These are phyloP conservation scores for Miltochrista miniata DNA, from an alignment of 2,888 invertebrate species.

Conservation along the genomic window DNA sequence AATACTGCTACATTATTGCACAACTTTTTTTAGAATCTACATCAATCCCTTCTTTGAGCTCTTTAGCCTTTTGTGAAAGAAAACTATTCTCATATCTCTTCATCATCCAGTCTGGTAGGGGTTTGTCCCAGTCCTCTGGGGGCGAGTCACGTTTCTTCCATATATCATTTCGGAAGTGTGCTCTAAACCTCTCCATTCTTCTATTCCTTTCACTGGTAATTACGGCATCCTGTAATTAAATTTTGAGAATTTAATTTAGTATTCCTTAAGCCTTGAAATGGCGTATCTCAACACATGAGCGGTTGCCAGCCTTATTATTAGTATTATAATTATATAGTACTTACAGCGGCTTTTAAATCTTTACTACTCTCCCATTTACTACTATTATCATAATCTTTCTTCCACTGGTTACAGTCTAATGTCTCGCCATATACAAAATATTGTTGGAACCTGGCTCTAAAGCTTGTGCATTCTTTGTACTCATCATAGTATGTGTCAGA, in stretches of 20 bases:
- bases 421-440: slow-evolving; percentile 91
- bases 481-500: slow-evolving; percentile 92
- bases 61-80: slow-evolving; percentile 85
- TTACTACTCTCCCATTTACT: slow-evolving; percentile 85
- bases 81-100: slow-evolving; percentile 87
- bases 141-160: slow-evolving; percentile 91
- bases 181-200: slow-evolving; percentile 84
- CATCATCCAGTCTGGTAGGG: slow-evolving; percentile 89
- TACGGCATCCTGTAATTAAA: slow-evolving; percentile 79
- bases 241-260: neutral
- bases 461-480: slow-evolving; percentile 90
- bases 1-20: slow-evolving; percentile 61
- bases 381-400: slow-evolving; percentile 90
- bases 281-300: no score
- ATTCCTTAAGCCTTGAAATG: no score
- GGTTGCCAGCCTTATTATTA: no score
- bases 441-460: slow-evolving; percentile 92
- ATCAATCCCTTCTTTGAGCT: slow-evolving; percentile 74
- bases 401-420: slow-evolving; percentile 91
- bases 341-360: slow-evolving; percentile 87
- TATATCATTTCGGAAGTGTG: slow-evolving; percentile 89
- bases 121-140: slow-evolving; percentile 91
- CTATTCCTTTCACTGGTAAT: slow-evolving; percentile 88
- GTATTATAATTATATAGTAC: no score
- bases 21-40: slow-evolving; percentile 54